Conservation (phyloP, 23 tunicate species). For the Styela clava region DNA sequence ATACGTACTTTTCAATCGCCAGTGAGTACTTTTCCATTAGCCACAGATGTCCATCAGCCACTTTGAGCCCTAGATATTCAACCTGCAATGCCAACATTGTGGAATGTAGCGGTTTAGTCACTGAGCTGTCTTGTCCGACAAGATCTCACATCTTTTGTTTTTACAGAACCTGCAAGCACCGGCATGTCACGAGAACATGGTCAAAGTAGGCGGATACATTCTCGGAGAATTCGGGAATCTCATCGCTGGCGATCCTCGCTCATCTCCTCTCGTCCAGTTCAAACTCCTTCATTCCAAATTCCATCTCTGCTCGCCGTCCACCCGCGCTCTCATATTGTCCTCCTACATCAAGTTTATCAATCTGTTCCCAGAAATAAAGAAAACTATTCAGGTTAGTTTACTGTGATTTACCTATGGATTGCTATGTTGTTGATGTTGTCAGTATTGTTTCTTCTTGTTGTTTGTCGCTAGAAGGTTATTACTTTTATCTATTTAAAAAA, state of each 20-base stretch:
- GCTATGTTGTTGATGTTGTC: not conserved
- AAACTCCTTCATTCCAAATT: slow-evolving; percentile 92
- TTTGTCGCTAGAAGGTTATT: too few relatives aligned
- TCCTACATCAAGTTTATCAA: slow-evolving; percentile 97
- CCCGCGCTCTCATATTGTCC: slow-evolving; percentile 90
- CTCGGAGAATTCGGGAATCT: slow-evolving; percentile 96
- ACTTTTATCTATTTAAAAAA: too few relatives aligned
- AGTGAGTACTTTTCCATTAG: too few relatives aligned
- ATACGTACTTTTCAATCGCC: too few relatives aligned
- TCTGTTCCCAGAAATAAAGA: slow-evolving; percentile 92
- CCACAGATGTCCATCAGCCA: too few relatives aligned
- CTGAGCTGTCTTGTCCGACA: too few relatives aligned
- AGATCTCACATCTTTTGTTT: too few relatives aligned
- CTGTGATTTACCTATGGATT: too few relatives aligned
- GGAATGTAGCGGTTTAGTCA: too few relatives aligned
- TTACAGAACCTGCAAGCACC: slow-evolving; percentile 92
- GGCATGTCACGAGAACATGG: slow-evolving; percentile 99
- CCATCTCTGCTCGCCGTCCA: slow-evolving; percentile 84
- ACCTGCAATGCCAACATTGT: too few relatives aligned
- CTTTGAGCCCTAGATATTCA: too few relatives aligned
- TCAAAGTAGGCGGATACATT: slow-evolving; percentile 95
- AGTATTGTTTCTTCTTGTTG: not conserved
- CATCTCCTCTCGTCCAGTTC: slow-evolving; percentile 93
- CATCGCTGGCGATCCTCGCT: slow-evolving; percentile 92
- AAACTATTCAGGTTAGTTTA: slow-evolving; percentile 61